These are phyloP conservation scores for Scophthalmus maximus DNA, from an alignment of 2,113 vertebrate species.

Conservation along the genomic window DNA sequence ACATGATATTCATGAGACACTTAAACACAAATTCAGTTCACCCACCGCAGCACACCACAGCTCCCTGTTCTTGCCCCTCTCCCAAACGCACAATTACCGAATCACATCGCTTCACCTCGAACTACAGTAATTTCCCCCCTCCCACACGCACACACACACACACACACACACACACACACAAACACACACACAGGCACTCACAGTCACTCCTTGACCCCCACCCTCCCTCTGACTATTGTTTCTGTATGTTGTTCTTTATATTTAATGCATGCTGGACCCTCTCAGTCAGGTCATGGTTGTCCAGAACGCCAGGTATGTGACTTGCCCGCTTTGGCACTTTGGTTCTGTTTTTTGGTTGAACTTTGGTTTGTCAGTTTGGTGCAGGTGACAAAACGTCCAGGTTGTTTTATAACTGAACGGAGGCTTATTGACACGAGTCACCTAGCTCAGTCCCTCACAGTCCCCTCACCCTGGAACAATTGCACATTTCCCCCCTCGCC, in stretches of 20 bases:
- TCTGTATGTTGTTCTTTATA: conserved; percentile 84
- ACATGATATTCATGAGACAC: conserved; percentile 37
- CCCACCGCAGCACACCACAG: conserved; percentile 30
- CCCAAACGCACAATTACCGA: conserved; percentile 8
- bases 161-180: conserved; percentile 55
- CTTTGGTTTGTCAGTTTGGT: conserved; percentile 68
- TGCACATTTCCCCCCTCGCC: conserved; percentile 17
- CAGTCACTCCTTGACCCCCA: conserved; percentile 67
- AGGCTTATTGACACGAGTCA: conserved; percentile 19
- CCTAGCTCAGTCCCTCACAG: conserved; percentile 48
- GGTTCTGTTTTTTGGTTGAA: conserved; percentile 64
- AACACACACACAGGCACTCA: conserved; percentile 59
- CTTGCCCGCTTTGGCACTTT: conserved; percentile 70
- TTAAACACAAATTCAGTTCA: conserved; percentile 33
- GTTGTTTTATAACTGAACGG: conserved; percentile 20
- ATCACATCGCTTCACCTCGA: conserved; percentile 7
- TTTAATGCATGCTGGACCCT: conserved; percentile 87
- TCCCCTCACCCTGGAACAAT: conserved; percentile 21
- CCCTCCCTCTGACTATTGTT: conserved; percentile 81
- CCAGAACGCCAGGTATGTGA: conserved; percentile 97
- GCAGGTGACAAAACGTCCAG: conserved; percentile 36
- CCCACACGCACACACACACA: conserved; percentile 26
- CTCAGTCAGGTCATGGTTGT: conserved; percentile 99
- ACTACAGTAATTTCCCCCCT: conserved; percentile 13
- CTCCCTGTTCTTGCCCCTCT: conserved; percentile 10